phyloP scores from a whole-genome alignment of 2,888 invertebrate genomes.

The Megamerina dolium region DNA sequence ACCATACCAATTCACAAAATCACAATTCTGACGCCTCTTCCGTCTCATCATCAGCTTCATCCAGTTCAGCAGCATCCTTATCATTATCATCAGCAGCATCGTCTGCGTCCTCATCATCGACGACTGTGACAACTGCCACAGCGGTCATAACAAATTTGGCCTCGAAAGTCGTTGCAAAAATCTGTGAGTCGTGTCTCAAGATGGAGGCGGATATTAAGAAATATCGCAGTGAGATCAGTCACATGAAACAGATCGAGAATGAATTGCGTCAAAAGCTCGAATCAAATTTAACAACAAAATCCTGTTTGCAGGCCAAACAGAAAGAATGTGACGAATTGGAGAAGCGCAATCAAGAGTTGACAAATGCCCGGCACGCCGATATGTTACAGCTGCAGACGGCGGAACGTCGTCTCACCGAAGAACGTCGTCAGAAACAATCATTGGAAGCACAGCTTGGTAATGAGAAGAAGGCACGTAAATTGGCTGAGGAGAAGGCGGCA shows the following conservation, averaged over 20 bases:
- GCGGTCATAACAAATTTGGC: constrained; percentile 44
- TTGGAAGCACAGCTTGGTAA: constrained; percentile 67
- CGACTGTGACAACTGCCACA: constrained; percentile 35
- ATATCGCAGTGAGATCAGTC: constrained; percentile 46
- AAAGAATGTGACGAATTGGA: constrained; percentile 80
- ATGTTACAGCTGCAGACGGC: constrained; percentile 67
- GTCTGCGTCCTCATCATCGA: constrained; percentile 38
- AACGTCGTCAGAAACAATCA: constrained; percentile 69
- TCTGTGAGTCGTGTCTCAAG: constrained; percentile 48
- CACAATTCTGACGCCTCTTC: constrained; percentile 23
- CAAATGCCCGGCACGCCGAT: constrained; percentile 68
- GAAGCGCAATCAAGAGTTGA: constrained; percentile 70
- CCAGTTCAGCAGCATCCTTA: constrained; percentile 30
- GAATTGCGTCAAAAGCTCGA: constrained; percentile 51
- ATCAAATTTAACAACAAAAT: constrained; percentile 61
- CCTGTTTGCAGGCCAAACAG: constrained; percentile 69
- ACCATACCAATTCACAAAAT: constrained; percentile 14
- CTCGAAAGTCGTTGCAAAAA: constrained; percentile 47
- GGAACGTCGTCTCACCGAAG: constrained; percentile 77
- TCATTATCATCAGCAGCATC: constrained; percentile 27
- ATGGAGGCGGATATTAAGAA: constrained; percentile 48
- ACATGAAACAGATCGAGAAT: constrained; percentile 49
- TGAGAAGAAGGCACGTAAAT: constrained; percentile 66
- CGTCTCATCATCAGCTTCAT: constrained; percentile 21
- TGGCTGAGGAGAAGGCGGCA: constrained; percentile 50